Percentiles rank a stretch among this genome's conserved stretches.
These are phyloP conservation scores for Schizopygopsis malacanthus DNA, from an alignment of 2,797 vertebrate genomes.

Conservation along the genomic window DNA sequence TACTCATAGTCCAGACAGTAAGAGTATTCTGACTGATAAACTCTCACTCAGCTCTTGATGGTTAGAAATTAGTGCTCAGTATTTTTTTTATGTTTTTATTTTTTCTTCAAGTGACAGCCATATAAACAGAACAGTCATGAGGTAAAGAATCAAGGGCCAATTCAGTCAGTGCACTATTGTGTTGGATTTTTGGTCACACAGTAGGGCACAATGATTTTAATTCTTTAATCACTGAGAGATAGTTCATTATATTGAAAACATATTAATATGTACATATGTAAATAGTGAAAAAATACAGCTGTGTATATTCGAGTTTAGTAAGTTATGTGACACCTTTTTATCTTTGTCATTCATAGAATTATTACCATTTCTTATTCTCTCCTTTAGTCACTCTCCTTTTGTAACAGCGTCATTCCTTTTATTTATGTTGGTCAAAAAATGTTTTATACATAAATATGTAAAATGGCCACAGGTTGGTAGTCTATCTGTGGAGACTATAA, in stretches of 20 bases:
- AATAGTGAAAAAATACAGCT: constrained; percentile 87
- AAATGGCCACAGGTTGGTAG: constrained; percentile 48
- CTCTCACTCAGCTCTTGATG: background rate
- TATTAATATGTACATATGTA: constrained; percentile 86
- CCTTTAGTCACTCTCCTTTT: constrained; percentile 58
- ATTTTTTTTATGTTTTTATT: background rate
- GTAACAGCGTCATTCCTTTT: constrained; percentile 88
- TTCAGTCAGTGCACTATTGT: background rate
- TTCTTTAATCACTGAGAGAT: constrained; percentile 15
- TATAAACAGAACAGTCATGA: background rate
- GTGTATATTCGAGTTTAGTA: constrained; percentile 98
- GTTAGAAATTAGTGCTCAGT: background rate
- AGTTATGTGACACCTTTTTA: constrained; percentile 88
- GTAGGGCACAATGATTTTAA: background rate
- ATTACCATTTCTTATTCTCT: constrained; percentile 61
- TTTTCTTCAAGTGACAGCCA: background rate
- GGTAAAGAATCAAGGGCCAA: background rate
- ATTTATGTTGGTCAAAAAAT: constrained; percentile 74
- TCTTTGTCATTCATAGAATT: constrained; percentile 72
- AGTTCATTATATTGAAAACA: constrained; percentile 18
- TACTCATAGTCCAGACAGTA: constrained; percentile 11
- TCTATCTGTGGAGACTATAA: constrained; percentile 18
- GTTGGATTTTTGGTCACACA: constrained; percentile 10
- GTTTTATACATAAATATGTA: constrained; percentile 59
- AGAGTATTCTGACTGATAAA: constrained; percentile 21